phyloP scores from a whole-genome alignment of 1,140 invertebrate genomes.

The Drosophila guanche region DNA sequence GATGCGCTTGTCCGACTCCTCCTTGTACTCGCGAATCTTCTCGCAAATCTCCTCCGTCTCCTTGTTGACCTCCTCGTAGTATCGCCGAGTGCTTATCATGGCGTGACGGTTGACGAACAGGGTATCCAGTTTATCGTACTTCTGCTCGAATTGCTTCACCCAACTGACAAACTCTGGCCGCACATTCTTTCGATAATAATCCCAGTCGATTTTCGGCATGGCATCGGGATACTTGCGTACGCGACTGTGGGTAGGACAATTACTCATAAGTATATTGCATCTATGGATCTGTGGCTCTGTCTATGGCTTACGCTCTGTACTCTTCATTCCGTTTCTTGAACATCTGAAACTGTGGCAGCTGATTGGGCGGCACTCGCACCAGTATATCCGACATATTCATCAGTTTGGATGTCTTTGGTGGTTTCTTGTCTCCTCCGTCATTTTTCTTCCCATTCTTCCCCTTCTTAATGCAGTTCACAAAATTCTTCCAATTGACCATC shows the following conservation, averaged over 20 bases:
- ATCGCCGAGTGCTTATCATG: conserved; percentile 52
- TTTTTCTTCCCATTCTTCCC: not conserved
- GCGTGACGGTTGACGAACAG: conserved; percentile 56
- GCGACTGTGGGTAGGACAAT: conserved; percentile 32
- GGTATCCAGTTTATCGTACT: conserved; percentile 63
- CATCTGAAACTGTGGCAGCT: conserved; percentile 38
- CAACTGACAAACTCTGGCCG: conserved; percentile 45
- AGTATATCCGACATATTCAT: conserved; percentile 41
- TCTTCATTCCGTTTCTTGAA: conserved; percentile 49
- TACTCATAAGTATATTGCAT: not conserved
- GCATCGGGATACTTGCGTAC: conserved; percentile 51
- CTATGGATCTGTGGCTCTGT: not conserved
- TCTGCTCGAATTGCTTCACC: conserved; percentile 52
- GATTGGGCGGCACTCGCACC: conserved; percentile 63
- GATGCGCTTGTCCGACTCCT: conserved; percentile 57
- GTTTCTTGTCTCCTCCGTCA: not conserved
- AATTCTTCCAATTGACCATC: conserved; percentile 38
- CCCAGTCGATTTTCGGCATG: conserved; percentile 70
- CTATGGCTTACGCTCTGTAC: conserved; percentile 57
- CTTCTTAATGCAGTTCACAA: conserved; percentile 50
- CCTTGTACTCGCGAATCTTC: conserved; percentile 43
- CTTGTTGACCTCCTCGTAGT: conserved; percentile 43
- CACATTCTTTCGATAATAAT: conserved; percentile 61
- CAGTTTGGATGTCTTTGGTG: not conserved
- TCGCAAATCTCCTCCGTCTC: conserved; percentile 28